phyloP scores from a whole-genome alignment of 1,140 invertebrate genomes.

The Drosophila ficusphila region DNA sequence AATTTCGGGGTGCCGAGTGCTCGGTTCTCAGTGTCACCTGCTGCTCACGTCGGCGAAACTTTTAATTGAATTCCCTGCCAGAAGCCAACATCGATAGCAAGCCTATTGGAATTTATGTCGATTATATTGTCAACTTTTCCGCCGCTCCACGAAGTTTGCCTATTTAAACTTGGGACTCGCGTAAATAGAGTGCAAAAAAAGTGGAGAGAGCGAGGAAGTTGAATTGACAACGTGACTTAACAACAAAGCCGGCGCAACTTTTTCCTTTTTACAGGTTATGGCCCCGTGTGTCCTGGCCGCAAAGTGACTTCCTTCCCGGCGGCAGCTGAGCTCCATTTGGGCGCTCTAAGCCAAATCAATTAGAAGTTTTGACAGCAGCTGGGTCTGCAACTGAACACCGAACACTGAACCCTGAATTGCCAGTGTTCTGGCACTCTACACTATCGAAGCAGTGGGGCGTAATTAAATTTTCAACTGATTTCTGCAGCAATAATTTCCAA shows the following conservation, averaged over 20 bases:
- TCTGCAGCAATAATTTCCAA: conserved; percentile 70
- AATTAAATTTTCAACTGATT: conserved; percentile 75
- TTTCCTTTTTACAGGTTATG: conserved; percentile 54
- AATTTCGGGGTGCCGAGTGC: conserved; percentile 8
- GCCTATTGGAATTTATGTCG: conserved; percentile 79
- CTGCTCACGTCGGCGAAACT: conserved; percentile 45
- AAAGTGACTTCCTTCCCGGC: conserved; percentile 40
- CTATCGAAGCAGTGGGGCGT: conserved; percentile 33
- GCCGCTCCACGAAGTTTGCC: conserved; percentile 57
- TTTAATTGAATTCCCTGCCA: conserved; percentile 74
- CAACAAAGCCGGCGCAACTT: conserved; percentile 35
- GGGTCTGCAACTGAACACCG: conserved; percentile 33
- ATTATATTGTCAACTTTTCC: conserved; percentile 79
- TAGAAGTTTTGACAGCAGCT: conserved; percentile 75
- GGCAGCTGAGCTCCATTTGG: conserved; percentile 40
- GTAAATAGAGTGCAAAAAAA: conserved; percentile 68
- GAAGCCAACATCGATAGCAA: conserved; percentile 43
- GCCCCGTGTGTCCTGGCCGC: conserved; percentile 31
- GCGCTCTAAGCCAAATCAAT: conserved; percentile 73
- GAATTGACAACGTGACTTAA: conserved; percentile 78
- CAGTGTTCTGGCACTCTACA: neutral
- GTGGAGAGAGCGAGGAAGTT: conserved; percentile 38
- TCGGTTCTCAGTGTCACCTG: conserved; percentile 9
- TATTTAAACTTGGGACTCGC: conserved; percentile 69
- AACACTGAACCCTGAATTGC: conserved; percentile 8